Conservation (phyloP, 2,888 invertebrate genomes). For the Pherbina coryleti region DNA sequence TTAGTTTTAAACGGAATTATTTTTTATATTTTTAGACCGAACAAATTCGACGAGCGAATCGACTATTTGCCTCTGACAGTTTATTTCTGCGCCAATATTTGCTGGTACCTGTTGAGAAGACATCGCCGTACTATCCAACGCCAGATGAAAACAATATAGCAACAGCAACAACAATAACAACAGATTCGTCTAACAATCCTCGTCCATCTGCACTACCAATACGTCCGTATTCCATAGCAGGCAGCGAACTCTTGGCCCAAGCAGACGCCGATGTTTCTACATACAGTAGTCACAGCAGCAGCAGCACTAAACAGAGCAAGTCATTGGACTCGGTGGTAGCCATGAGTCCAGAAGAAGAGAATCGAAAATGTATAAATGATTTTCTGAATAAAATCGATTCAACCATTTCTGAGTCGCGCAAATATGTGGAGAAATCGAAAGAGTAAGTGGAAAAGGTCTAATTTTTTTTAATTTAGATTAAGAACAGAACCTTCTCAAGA, state of each 20-base stretch:
- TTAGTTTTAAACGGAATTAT: neutral
- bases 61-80: slow-evolving; percentile 93
- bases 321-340: slow-evolving; percentile 72
- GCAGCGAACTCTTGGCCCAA: slow-evolving; percentile 62
- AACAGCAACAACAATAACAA: slow-evolving; percentile 30
- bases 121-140: slow-evolving; percentile 75
- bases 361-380: slow-evolving; percentile 82
- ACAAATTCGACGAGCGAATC: slow-evolving; percentile 91
- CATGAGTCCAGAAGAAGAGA: slow-evolving; percentile 78
- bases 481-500: too few relatives aligned
- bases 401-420: slow-evolving; percentile 85
- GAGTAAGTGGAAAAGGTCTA: slow-evolving; percentile 84
- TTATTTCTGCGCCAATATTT: slow-evolving; percentile 90
- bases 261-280: slow-evolving; percentile 56
- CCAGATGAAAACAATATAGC: slow-evolving; percentile 64
- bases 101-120: slow-evolving; percentile 83
- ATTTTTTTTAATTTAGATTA: too few relatives aligned
- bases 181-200: slow-evolving; percentile 49
- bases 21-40: slow-evolving; percentile 80
- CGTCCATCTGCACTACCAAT: slow-evolving; percentile 66
- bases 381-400: slow-evolving; percentile 87
- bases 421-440: slow-evolving; percentile 85
- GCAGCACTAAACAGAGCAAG: slow-evolving; percentile 66
- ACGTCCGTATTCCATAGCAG: slow-evolving; percentile 74
- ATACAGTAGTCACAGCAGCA: slow-evolving; percentile 51